Percentiles rank a stretch among this genome's conserved stretches.
Evolutionary conservation across 2,113 vertebrate species (phyloP).

Genomic region (Amia ocellicauda): DNA sequence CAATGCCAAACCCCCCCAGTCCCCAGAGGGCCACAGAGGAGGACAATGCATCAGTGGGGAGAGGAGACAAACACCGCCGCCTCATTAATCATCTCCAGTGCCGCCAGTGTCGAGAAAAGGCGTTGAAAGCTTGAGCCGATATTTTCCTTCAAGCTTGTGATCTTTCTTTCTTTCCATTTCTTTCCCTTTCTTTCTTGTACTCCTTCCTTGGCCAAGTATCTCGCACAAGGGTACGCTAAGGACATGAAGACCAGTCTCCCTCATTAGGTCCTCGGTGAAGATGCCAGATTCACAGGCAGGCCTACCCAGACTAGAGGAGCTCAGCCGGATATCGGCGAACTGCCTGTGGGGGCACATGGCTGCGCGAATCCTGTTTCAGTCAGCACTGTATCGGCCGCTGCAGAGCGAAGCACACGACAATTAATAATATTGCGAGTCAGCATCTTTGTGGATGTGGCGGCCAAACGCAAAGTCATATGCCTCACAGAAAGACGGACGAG

Average conservation of each 20-base stretch:
- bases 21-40: not conserved
- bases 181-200: too few species aligned
- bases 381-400: not conserved
- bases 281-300: not conserved
- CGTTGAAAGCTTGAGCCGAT: too few species aligned
- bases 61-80: not conserved
- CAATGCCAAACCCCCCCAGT: not conserved
- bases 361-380: not conserved
- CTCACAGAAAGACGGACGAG: too few species aligned
- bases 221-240: constrained; percentile 30
- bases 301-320: not conserved
- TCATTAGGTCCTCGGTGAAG: not conserved
- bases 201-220: not conserved
- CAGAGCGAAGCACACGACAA: constrained; percentile 18
- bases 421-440: constrained; percentile 18
- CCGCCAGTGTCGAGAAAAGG: too few species aligned
- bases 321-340: not conserved
- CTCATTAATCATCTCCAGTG: constrained; percentile 1
- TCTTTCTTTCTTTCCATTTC: too few species aligned
- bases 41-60: not conserved
- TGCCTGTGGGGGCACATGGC: not conserved
- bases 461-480: not conserved
- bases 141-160: too few species aligned
- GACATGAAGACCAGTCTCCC: constrained; percentile 6
- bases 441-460: constrained; percentile 16